Evolutionary conservation across 2,113 vertebrate genomes (phyloP).

Genomic region (Neolamprologus modestus): DNA sequence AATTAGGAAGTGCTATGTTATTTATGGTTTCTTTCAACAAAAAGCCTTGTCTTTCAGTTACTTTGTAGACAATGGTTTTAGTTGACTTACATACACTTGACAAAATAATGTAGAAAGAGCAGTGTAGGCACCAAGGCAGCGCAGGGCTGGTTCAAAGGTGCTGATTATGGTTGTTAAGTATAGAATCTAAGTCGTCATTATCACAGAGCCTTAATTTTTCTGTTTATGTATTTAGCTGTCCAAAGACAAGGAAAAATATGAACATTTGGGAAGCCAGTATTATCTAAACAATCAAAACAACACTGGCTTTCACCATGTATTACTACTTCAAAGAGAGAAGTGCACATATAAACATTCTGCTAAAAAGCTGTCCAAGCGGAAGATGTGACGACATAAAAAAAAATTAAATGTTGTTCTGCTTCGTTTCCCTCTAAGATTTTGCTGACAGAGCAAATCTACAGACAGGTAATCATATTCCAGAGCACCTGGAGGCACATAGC

Average conservation of each 20-base stretch:
- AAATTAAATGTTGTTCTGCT: slow-evolving; percentile 4
- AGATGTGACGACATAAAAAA: not conserved
- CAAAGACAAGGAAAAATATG: not conserved
- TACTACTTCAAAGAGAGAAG: not conserved
- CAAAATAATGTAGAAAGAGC: not conserved
- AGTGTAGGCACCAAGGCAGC: not conserved
- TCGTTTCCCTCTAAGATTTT: not conserved
- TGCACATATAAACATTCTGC: not conserved
- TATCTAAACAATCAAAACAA: not conserved
- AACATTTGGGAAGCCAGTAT: not conserved
- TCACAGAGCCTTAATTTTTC: not conserved
- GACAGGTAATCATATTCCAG: slow-evolving; percentile 29
- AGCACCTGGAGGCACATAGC: slow-evolving; percentile 13
- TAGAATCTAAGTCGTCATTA: not conserved
- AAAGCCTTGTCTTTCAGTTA: not conserved
- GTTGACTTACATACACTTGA: not conserved
- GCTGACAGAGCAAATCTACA: slow-evolving; percentile 30
- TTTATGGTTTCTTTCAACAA: not conserved
- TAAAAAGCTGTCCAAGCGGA: not conserved
- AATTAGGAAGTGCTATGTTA: not conserved
- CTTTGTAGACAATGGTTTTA: not conserved
- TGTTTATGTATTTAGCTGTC: not conserved
- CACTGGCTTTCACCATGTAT: not conserved
- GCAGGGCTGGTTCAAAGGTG: not conserved
- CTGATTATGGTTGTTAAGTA: not conserved